Conservation (phyloP, 2,797 vertebrate species). For the Sphenopsis melanotis region DNA sequence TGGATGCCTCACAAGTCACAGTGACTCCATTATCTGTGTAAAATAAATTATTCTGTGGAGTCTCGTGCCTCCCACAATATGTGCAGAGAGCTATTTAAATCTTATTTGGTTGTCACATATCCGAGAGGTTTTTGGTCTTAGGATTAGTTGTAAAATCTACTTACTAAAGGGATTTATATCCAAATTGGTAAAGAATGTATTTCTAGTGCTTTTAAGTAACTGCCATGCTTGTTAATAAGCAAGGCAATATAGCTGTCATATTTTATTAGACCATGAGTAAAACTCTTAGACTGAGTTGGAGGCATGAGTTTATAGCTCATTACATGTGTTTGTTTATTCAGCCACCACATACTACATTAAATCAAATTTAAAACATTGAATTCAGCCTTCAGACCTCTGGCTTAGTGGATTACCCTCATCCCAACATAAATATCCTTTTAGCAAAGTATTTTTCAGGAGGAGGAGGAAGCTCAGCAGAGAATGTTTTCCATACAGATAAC, state of each 20-base stretch:
- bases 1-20: background rate
- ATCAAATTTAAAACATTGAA: background rate
- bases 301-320: background rate
- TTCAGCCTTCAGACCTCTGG: background rate
- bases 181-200: background rate
- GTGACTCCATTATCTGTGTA: background rate
- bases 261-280: background rate
- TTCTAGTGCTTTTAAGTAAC: background rate
- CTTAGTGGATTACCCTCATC: background rate
- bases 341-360: background rate
- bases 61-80: background rate
- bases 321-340: background rate
- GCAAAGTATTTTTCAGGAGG: background rate
- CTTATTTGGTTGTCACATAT: background rate
- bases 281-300: background rate
- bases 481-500: background rate
- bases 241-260: background rate
- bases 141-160: conserved; percentile 5
- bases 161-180: conserved; percentile 5
- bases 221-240: background rate
- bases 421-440: background rate
- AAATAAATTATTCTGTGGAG: background rate
- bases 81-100: background rate
- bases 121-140: background rate
- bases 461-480: background rate